Base-by-base conservation (phyloP, 2,113 vertebrate species). In the Rhea pennata region DNA sequence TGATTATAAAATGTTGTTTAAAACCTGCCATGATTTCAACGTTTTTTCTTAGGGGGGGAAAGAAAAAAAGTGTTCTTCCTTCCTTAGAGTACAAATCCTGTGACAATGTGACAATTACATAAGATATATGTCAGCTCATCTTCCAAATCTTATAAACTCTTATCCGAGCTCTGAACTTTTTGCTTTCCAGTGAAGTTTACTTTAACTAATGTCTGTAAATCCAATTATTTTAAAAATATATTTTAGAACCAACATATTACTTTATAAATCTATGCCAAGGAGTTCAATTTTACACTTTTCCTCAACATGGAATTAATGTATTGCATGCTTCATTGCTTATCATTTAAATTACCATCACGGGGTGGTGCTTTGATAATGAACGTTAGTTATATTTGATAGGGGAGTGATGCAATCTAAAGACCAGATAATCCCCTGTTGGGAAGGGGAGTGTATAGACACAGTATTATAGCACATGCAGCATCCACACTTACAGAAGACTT, bases 191-290 rank as follows among this genome's bases (percentile, higher is more conserved):
- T 50, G 2, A 87, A 61, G 20, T 53, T 90, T 76, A 26, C 64
- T 88, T 65, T 71, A 95, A 95, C 65, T 92, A 91, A 92, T 59
- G 44, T 8, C 54, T 44, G 4, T 40, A 86, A 94, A 92, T 36
- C 16, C 22, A 79, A 70, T 92, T 75, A 81, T 44, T 88, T 78
- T 89, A 77, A 36, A 24, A 93, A 87, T 14, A 29, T 0, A 14
- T 84, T 82, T 82, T 54, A 80, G 12, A 64, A 89, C 2, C 3
- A 8, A 86, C 46, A 33, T 29, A 70, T 56, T 74, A 36, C 4
- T 79, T 36, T 15, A 1, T n/a, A 85, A 85, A 33, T 13, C 8
- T 39, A 53, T 10, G 26, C 10, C 81, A 44, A 5, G 0, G 4
- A 96, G 44, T 76, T 42, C 2, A 80, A 74, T 89, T 88, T 67